A percentile compares a stretch with the other conserved stretches of the same genome.
These are phyloP conservation scores for Frankliniella fusca DNA, from an alignment of 2,888 invertebrate genomes.

Conservation along the genomic window DNA sequence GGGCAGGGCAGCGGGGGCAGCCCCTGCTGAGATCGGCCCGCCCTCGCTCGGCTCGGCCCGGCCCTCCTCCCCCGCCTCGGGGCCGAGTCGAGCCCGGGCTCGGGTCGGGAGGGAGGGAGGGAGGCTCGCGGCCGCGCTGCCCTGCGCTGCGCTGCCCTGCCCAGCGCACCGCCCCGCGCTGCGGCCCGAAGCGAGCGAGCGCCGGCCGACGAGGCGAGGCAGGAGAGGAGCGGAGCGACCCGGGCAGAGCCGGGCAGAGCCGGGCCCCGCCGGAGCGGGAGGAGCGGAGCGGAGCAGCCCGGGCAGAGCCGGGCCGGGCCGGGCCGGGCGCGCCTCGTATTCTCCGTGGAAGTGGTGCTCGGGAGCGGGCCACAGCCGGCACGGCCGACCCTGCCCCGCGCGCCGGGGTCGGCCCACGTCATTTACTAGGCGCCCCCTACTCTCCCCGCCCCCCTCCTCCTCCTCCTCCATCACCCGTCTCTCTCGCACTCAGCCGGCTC, in stretches of 20 bases:
- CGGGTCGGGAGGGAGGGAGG: not conserved
- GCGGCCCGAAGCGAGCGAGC: conserved; percentile 34
- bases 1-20: too few relatives aligned
- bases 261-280: not conserved
- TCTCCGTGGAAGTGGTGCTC: conserved; percentile 24
- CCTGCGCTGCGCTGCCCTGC: not conserved
- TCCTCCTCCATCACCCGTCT: not conserved
- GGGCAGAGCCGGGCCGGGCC: not conserved
- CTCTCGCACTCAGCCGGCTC: not conserved
- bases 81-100: conserved; percentile 2
- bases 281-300: conserved; percentile 17
- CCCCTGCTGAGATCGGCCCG: not conserved
- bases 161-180: conserved; percentile 23
- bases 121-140: not conserved
- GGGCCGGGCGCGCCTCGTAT: conserved; percentile 3
- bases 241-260: conserved; percentile 32
- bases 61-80: not conserved
- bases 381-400: not conserved
- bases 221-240: conserved; percentile 29
- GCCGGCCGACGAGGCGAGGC: conserved; percentile 32
- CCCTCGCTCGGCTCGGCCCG: not conserved
- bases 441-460: not conserved
- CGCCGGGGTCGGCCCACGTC: not conserved
- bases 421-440: not conserved
- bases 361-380: conserved; percentile 4